Evolutionary conservation across 2,888 invertebrate genomes (phyloP), one percentile per base, ranked within the genome.

Genomic region (Meganola albula): DNA sequence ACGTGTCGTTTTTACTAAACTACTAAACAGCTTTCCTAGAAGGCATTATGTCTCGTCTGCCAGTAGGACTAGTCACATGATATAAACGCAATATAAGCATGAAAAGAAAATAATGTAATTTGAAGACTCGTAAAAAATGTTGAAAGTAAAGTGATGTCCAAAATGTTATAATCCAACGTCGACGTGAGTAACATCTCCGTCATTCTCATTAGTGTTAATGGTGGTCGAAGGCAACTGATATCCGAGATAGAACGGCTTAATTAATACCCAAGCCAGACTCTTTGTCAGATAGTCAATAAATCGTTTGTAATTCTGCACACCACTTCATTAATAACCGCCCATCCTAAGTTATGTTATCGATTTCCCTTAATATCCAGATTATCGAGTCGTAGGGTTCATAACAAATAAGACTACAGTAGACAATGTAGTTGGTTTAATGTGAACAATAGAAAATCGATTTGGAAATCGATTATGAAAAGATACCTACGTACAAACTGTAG

Each of bases 401-500:
- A 34, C 34, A 55, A 61, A 63, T 46, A 40, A 54, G 33, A 58
- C 26, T 6, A 5, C n/a, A 38, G 25, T 27, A 12, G 31, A 32
- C 25, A 32, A 63, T 70, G 66, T 68, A 69, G 58, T 66, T 68
- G 61, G 53, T 82, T 79, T 80, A 80, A 71, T 80, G 58, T 52
- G 69, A 77, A 74, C 68, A 72, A 71, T 67, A 49, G 62, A 66
- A 73, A 73, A n/a, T n/a, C n/a, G n/a, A n/a, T n/a, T n/a, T n/a
- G n/a, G n/a, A n/a, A n/a, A n/a, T n/a, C 63, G 64, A 65, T 69
- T 70, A 61, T 63, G 68, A 63, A 74, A 79, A 78, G 77, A 77
- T 78, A 74, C 66, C n/a, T n/a, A 63, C 6, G 8, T 66, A 71
- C 53, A 53, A 66, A 56, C 48, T 60, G 61, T 53, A 37, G 62